Conservation (phyloP, 2,797 vertebrate species). For the Microhierax caerulescens region DNA sequence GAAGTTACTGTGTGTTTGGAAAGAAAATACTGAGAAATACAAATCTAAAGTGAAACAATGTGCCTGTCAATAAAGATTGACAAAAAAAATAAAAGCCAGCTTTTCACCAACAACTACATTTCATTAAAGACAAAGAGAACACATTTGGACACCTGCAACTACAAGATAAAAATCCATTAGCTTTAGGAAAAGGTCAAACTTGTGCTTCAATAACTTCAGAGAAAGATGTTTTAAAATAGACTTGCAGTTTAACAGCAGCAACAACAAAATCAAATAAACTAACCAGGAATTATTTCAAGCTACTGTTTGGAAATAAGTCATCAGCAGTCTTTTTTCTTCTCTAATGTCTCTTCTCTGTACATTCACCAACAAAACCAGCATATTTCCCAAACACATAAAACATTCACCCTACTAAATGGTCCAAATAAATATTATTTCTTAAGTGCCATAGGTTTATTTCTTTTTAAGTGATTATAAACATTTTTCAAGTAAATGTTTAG, state of each 20-base stretch:
- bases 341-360: not conserved
- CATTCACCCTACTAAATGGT: not conserved
- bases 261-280: not conserved
- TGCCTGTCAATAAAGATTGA: not conserved
- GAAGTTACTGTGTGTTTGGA: not conserved
- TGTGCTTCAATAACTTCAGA: not conserved
- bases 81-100: not conserved
- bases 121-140: not conserved
- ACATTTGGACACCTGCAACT: not conserved
- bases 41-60: not conserved
- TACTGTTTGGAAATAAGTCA: not conserved
- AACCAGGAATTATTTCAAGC: not conserved
- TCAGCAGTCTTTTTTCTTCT: not conserved
- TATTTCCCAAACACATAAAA: not conserved
- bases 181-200: not conserved
- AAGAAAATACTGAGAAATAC: slow-evolving; percentile 10
- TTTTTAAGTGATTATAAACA: not conserved
- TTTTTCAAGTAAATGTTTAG: not conserved
- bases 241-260: not conserved
- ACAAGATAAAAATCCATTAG: not conserved
- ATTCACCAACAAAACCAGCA: not conserved
- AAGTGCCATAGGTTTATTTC: not conserved
- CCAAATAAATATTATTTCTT: not conserved
- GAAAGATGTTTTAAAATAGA: not conserved
- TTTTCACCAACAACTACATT: not conserved